These are phyloP conservation scores for Morpho achilles DNA, from an alignment of 2,888 invertebrate genomes.

Conservation along the genomic window DNA sequence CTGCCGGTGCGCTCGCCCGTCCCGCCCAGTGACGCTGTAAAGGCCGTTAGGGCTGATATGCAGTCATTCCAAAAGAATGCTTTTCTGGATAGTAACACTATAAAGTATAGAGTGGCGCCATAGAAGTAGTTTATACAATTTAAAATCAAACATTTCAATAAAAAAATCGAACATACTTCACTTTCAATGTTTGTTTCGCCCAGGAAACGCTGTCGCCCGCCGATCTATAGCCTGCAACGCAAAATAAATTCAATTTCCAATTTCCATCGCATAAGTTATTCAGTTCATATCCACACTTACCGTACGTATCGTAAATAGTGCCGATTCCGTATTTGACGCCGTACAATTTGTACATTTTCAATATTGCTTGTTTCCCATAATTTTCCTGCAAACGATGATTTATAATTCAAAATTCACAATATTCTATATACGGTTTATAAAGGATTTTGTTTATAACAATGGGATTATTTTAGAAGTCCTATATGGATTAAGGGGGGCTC, in stretches of 20 bases:
- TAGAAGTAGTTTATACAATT: too few species aligned
- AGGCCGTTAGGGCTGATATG: too few species aligned
- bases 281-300: conserved; percentile 22
- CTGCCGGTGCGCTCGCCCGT: too few species aligned
- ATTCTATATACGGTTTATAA: conserved; percentile 24
- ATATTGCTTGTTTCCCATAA: conserved; percentile 58
- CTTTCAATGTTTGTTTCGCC: conserved; percentile 49
- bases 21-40: too few species aligned
- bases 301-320: conserved; percentile 48
- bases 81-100: too few species aligned
- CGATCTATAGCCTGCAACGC: conserved; percentile 43
- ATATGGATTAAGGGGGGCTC: too few species aligned
- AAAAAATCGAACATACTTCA: conserved; percentile 43
- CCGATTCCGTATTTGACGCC: conserved; percentile 52
- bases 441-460: too few species aligned
- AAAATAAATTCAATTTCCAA: conserved; percentile 21
- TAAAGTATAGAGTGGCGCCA: too few species aligned
- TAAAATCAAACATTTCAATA: not conserved
- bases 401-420: conserved; percentile 38
- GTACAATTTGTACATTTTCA: conserved; percentile 45
- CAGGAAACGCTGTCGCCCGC: conserved; percentile 63
- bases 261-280: conserved; percentile 7
- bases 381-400: conserved; percentile 55
- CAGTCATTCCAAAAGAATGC: too few species aligned
- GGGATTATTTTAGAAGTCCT: too few species aligned